phyloP scores from a whole-genome alignment of 2,797 vertebrate species.

The Falco cherrug region DNA sequence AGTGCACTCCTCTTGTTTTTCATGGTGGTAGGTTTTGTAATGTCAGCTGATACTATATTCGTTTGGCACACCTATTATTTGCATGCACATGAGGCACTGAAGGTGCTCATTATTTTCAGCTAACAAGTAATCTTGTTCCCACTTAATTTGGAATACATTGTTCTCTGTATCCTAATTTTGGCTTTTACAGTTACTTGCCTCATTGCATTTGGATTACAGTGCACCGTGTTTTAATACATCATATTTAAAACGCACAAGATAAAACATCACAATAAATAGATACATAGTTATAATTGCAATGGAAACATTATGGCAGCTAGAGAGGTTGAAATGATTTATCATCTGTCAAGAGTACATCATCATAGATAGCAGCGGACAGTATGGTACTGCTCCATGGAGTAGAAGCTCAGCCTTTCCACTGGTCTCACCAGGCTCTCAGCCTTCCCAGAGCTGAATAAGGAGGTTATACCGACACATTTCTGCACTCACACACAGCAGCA shows the following conservation, averaged over 20 bases:
- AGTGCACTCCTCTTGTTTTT: not conserved
- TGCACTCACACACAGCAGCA: not conserved
- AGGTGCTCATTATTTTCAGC: constrained; percentile 55
- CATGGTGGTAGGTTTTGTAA: not conserved
- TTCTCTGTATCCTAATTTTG: constrained; percentile 44
- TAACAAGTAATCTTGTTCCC: constrained; percentile 45
- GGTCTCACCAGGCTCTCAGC: not conserved
- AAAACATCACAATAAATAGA: not conserved
- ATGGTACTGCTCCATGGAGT: not conserved
- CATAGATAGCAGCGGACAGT: not conserved
- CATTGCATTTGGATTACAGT: constrained; percentile 27
- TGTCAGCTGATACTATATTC: constrained; percentile 32
- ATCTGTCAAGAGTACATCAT: not conserved
- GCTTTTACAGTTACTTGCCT: constrained; percentile 38
- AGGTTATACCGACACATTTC: not conserved
- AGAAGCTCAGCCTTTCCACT: not conserved
- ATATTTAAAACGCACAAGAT: not conserved
- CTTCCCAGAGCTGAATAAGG: not conserved
- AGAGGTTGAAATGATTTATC: not conserved
- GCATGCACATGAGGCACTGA: not conserved
- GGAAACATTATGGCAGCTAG: not conserved
- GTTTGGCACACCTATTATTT: constrained; percentile 34
- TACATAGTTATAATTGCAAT: not conserved
- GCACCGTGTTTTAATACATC: not conserved
- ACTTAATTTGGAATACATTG: constrained; percentile 48